Percentiles rank a stretch among this genome's conserved stretches.
Conservation (phyloP, 2,113 vertebrate species). For the Cyprinodon brontotheroides region DNA sequence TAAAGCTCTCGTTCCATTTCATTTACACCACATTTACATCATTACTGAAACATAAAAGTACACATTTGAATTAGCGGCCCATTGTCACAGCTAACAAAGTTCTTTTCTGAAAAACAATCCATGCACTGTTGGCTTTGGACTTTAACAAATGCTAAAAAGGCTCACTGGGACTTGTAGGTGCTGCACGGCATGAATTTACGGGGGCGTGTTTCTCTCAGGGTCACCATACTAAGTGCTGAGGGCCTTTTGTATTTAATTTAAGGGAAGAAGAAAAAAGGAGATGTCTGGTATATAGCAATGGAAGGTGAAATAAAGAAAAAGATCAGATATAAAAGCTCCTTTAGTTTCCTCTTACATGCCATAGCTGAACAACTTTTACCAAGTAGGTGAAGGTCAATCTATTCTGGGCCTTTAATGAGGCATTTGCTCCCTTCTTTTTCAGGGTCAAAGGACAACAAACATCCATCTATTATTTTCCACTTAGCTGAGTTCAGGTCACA, state of each 20-base stretch:
- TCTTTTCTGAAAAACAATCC: constrained; percentile 10
- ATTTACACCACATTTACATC: constrained; percentile 34
- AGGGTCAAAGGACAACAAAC: neutral
- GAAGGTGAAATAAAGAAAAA: neutral
- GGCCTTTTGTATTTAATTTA: neutral
- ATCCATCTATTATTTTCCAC: neutral
- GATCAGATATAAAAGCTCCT: neutral
- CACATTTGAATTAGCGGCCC: constrained; percentile 38
- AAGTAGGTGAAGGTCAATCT: neutral
- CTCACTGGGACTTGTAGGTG: neutral
- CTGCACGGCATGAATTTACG: neutral
- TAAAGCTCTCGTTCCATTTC: constrained; percentile 34
- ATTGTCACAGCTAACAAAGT: constrained; percentile 37
- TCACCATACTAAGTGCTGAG: neutral
- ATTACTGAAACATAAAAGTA: constrained; percentile 38
- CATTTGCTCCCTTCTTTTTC: neutral
- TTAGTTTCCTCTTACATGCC: neutral
- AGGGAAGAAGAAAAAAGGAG: neutral
- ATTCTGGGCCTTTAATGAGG: neutral
- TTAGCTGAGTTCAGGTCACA: neutral
- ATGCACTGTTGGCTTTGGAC: constrained; percentile 12
- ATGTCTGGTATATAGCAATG: neutral
- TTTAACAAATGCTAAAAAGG: constrained; percentile 28
- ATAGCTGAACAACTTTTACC: neutral
- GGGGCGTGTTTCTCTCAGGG: neutral